A percentile compares a stretch with the other conserved stretches of the same genome.
These are phyloP conservation scores for Eupithecia pulchellata DNA, from an alignment of 2,888 invertebrate genomes.

Conservation along the genomic window DNA sequence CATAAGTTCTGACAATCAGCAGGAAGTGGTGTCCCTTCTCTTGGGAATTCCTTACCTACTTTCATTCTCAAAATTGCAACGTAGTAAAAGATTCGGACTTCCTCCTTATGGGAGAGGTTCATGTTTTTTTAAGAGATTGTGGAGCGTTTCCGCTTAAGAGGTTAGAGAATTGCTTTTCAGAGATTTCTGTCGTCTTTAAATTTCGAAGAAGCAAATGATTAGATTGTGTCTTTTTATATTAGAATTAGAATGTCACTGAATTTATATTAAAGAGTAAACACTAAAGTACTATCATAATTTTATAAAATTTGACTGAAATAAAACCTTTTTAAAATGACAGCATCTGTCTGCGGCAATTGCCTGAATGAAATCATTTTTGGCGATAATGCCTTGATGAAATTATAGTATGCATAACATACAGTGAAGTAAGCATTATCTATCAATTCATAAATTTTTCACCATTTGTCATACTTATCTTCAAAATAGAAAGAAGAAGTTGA, in stretches of 20 bases:
- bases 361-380: not conserved
- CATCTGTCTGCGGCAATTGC: no score
- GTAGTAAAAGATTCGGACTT: conserved; percentile 55
- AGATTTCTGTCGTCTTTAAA: conserved; percentile 15
- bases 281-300: no score
- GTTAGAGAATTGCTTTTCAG: conserved; percentile 15
- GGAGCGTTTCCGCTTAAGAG: conserved; percentile 41
- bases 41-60: conserved; percentile 51
- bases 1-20: conserved; percentile 68
- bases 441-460: no score
- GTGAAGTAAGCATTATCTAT: no score
- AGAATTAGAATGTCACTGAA: not conserved
- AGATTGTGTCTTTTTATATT: no score
- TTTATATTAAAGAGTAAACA: not conserved
- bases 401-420: no score
- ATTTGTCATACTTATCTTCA: not conserved
- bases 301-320: no score
- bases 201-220: conserved; percentile 6
- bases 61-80: conserved; percentile 75
- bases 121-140: conserved; percentile 52
- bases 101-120: conserved; percentile 53
- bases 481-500: not conserved
- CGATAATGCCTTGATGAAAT: no score
- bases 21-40: conserved; percentile 52
- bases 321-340: no score